Base-by-base conservation (phyloP, 2,797 vertebrate species). In the Eurystomus glaucurus region DNA sequence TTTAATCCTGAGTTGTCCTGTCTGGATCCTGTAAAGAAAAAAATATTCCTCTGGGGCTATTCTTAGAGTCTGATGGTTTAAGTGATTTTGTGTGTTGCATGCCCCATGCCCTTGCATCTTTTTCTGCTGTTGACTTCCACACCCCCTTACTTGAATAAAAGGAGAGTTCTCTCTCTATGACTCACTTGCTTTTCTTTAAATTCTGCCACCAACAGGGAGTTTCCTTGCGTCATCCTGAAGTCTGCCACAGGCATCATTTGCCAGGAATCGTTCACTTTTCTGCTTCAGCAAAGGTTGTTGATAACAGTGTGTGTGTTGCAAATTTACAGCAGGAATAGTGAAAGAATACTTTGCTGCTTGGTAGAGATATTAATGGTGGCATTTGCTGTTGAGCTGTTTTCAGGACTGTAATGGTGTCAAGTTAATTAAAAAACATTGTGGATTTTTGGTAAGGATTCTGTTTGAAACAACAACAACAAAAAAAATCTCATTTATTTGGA, bases 401-500 rank as follows among this genome's bases (percentile, higher is more conserved):
- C 68, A 62, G 68, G 29, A 29, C 41, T 43, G 14, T 39, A 10
- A 20, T 65, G n/a, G 12, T 80, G 41, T 26, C 4, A 45, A 26
- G 43, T 29, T 70, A 58, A 5, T 72, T 69, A 14, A 25, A 55
- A 75, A 74, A 57, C 6, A 11, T 41, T 21, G 5, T 3, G 1
- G 0, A 5, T 61, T 83, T 77, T 14, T 71, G 16, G 19, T 57
- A 69, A 43, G 23, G 20, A 54, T 65, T 71, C 7, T 45, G 18
- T 50, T 74, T 61, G 54, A 83, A 83, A 14, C 8, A 76, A 55
- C 41, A 45, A 46, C 43, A n/a, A 39, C 1, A 16, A 35, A n/a
- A 51, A 23, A 7, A 28, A 23, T 1, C 11, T 7, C 1, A 11
- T 81, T 61, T 0, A 0, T 46, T 81, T 72, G n/a, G 12, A 8